Percentiles rank a stretch among this genome's conserved stretches.
Conservation (phyloP, 1,140 invertebrate species). For the Paraescarpia echinospica region DNA sequence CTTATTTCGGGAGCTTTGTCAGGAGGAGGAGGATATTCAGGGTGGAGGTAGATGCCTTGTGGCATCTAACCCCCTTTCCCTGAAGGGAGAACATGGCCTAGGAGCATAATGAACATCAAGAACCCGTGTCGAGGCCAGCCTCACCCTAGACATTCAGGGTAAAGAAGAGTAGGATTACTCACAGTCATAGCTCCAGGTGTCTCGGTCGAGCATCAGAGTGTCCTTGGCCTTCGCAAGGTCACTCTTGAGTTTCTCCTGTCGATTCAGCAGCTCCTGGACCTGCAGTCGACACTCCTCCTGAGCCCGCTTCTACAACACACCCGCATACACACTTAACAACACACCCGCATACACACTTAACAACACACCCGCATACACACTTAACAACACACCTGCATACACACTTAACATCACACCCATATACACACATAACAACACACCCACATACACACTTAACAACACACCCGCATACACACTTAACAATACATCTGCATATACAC, state of each 20-base stretch:
- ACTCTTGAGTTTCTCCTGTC: conserved; percentile 62
- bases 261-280: conserved; percentile 59
- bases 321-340: not conserved
- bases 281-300: conserved; percentile 29
- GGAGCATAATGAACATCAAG: too few relatives aligned
- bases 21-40: too few relatives aligned
- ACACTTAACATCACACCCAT: not conserved
- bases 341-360: not conserved
- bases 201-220: conserved; percentile 62
- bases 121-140: too few relatives aligned
- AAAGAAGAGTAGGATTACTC: conserved; percentile 44
- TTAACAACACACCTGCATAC: too few relatives aligned
- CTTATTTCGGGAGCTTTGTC: too few relatives aligned
- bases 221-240: conserved; percentile 60
- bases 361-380: not conserved
- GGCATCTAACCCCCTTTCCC: too few relatives aligned
- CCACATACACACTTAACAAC: too few relatives aligned
- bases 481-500: too few relatives aligned
- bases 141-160: conserved; percentile 22
- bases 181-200: conserved; percentile 67
- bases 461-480: too few relatives aligned
- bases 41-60: too few relatives aligned
- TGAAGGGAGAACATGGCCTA: too few relatives aligned
- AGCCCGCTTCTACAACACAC: conserved; percentile 23
- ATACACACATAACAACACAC: not conserved